A percentile compares a stretch with the other conserved stretches of the same genome.
Conservation (phyloP, 2,113 vertebrate genomes). For the Cercopithecus mona region DNA sequence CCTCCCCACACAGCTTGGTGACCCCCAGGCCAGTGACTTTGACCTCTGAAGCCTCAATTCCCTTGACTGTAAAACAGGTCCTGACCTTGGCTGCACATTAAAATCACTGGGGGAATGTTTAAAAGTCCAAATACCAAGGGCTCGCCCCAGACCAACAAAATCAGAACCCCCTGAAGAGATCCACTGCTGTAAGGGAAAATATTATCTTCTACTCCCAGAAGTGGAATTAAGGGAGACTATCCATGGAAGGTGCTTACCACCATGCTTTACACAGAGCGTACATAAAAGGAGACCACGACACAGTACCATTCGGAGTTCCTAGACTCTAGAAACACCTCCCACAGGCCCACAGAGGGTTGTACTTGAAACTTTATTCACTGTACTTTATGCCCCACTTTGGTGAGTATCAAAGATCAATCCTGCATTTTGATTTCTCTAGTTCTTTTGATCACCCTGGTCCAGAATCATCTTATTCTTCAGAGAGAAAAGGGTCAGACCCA, state of each 20-base stretch:
- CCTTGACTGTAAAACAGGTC: neutral
- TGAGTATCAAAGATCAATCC: neutral
- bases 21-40: neutral
- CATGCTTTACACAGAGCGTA: neutral
- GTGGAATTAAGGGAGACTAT: neutral
- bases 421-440: neutral
- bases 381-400: neutral
- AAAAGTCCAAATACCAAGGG: neutral
- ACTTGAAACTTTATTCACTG: neutral
- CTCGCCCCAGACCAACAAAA: neutral
- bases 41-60: neutral
- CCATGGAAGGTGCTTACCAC: neutral
- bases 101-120: neutral
- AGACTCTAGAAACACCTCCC: neutral
- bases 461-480: neutral
- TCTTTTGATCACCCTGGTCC: neutral
- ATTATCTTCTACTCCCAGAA: neutral
- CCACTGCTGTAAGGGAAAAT: neutral
- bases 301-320: neutral
- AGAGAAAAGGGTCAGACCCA: neutral
- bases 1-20: neutral
- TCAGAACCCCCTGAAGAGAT: neutral
- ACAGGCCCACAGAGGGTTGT: neutral
- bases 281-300: accelerated
- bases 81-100: neutral